phyloP scores from a whole-genome alignment of 2,113 vertebrate genomes.

The Gallinago jamesoni region DNA sequence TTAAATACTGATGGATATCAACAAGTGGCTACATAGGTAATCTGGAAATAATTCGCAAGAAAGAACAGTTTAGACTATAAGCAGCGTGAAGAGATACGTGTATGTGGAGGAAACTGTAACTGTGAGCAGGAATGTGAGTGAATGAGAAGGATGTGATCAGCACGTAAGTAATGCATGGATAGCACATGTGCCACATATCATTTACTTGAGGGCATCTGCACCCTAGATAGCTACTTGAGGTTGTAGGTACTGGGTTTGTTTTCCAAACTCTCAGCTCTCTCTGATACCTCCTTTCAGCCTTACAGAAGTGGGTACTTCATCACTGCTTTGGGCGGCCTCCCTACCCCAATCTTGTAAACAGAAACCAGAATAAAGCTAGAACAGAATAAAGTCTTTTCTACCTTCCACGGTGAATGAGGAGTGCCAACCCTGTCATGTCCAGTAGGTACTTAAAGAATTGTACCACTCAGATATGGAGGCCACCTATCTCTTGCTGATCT shows the following conservation, averaged over 20 bases:
- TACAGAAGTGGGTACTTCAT: accelerated
- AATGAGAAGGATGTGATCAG: background rate
- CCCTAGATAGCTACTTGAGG: background rate
- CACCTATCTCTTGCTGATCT: background rate
- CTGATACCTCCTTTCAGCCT: background rate
- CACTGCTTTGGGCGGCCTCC: background rate
- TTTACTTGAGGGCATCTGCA: background rate
- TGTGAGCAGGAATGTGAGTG: background rate
- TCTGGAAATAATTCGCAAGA: background rate
- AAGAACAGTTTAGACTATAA: accelerated
- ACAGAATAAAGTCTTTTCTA: background rate
- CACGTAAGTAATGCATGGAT: accelerated
- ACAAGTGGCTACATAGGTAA: background rate
- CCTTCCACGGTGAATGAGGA: background rate
- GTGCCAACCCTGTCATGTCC: background rate
- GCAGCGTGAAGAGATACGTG: background rate
- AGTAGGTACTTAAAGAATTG: background rate
- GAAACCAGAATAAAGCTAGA: background rate
- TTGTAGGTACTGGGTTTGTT: background rate
- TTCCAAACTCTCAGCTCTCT: background rate
- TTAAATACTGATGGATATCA: background rate
- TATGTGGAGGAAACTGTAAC: background rate
- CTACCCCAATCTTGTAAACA: background rate
- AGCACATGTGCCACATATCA: background rate
- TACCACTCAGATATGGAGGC: background rate